Evolutionary conservation across 2,113 vertebrate genomes (phyloP).

Genomic region (Macquaria ambigua): DNA sequence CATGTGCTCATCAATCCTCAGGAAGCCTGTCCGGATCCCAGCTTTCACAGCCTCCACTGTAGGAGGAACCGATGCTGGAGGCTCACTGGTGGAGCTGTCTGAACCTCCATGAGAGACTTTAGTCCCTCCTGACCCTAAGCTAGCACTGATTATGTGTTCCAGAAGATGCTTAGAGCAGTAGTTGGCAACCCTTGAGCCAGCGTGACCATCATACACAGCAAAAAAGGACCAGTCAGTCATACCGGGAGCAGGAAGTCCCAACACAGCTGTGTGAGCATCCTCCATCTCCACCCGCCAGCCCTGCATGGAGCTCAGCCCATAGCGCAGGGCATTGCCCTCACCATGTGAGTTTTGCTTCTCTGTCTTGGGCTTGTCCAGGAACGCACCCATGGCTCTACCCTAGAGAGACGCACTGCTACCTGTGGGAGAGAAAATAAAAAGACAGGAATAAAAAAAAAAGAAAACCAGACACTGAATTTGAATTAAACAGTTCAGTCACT

Average conservation of each 20-base stretch:
- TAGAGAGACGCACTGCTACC: conserved; percentile 80
- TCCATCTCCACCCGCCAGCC: conserved; percentile 99
- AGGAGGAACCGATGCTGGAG: conserved; percentile 78
- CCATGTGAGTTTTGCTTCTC: conserved; percentile 97
- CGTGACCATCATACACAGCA: conserved; percentile 97
- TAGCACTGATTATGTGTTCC: conserved; percentile 92
- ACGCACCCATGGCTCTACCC: conserved; percentile 94
- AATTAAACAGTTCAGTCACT: not conserved
- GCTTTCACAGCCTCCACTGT: conserved; percentile 93
- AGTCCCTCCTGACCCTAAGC: conserved; percentile 43
- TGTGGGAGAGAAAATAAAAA: conserved; percentile 71
- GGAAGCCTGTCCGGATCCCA: conserved; percentile 96
- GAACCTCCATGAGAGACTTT: conserved; percentile 48
- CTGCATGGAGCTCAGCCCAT: conserved; percentile 98
- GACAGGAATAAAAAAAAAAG: not conserved
- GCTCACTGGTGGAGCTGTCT: conserved; percentile 85
- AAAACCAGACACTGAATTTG: not conserved
- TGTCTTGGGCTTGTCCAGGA: conserved; percentile 99
- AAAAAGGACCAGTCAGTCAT: conserved; percentile 98
- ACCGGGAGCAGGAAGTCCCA: conserved; percentile 92
- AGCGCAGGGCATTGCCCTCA: conserved; percentile 94
- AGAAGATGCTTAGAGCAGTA: conserved; percentile 96
- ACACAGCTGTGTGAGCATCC: conserved; percentile 96
- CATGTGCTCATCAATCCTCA: conserved; percentile 99
- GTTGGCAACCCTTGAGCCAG: conserved; percentile 97